Percentiles rank a stretch among this genome's conserved stretches.
Conservation (phyloP, 2,888 invertebrate species). For the Drosophila antonietae region DNA sequence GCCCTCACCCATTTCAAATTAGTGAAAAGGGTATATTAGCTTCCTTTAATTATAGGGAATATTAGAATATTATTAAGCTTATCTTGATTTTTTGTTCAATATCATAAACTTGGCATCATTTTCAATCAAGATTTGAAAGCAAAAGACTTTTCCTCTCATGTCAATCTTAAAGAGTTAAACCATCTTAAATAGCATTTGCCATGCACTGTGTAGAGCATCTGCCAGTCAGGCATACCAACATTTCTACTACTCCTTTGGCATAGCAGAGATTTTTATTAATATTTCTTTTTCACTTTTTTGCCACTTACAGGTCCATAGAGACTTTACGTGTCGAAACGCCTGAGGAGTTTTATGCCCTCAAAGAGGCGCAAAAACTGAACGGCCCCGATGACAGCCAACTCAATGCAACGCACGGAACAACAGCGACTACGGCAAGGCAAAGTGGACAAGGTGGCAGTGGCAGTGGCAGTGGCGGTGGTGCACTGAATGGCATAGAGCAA, state of each 20-base stretch:
- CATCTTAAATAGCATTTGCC: neutral
- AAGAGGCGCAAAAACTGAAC: conserved; percentile 51
- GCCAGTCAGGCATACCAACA: neutral
- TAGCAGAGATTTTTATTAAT: neutral
- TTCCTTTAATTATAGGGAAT: neutral
- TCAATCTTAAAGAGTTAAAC: neutral
- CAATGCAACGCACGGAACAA: conserved; percentile 55
- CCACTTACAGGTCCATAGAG: conserved; percentile 76
- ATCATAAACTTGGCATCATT: too few species aligned
- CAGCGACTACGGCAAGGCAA: conserved; percentile 22
- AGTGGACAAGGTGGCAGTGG: conserved; percentile 8
- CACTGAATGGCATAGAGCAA: conserved; percentile 17
- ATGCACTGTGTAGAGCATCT: neutral
- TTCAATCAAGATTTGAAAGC: neutral
- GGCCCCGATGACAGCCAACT: conserved; percentile 65
- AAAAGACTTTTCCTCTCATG: neutral
- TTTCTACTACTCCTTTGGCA: neutral
- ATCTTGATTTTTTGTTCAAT: neutral
- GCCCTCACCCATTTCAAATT: neutral
- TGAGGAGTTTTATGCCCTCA: conserved; percentile 67
- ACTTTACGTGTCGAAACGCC: conserved; percentile 73
- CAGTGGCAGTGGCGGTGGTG: neutral
- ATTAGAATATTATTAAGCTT: too few species aligned
- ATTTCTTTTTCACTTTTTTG: conserved; percentile 6
- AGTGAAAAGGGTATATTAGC: neutral